A percentile compares a stretch with the other conserved stretches of the same genome.
Conservation (phyloP, 2,888 invertebrate species). For the Lycophotia porphyrea region DNA sequence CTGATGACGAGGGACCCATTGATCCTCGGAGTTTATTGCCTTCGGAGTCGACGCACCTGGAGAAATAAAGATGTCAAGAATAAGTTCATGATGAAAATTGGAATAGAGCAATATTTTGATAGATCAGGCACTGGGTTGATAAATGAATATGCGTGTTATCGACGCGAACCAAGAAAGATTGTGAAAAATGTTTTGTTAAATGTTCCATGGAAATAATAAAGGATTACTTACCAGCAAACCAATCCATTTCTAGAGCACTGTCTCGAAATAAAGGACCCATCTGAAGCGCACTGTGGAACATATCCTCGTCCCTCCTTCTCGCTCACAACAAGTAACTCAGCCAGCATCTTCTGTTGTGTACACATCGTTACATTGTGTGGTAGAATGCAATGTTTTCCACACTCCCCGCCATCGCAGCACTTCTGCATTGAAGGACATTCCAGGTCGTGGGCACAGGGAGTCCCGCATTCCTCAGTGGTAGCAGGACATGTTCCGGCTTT, state of each 20-base stretch:
- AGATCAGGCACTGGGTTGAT: neutral
- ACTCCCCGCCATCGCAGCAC: slow-evolving; percentile 94
- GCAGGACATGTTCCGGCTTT: slow-evolving; percentile 95
- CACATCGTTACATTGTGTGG: slow-evolving; percentile 95
- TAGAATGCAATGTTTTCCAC: slow-evolving; percentile 93
- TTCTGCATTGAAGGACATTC: slow-evolving; percentile 96
- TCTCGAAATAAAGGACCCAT: slow-evolving; percentile 93
- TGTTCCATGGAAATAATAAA: neutral
- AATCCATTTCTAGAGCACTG: slow-evolving; percentile 96
- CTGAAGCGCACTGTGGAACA: slow-evolving; percentile 94
- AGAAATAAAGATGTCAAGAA: neutral
- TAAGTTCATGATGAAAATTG: neutral
- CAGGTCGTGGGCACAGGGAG: slow-evolving; percentile 93
- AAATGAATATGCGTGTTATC: neutral
- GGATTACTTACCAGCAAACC: slow-evolving; percentile 93
- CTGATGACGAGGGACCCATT: slow-evolving; percentile 94
- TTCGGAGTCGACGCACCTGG: slow-evolving; percentile 93
- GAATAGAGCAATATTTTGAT: neutral
- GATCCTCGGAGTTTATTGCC: slow-evolving; percentile 94
- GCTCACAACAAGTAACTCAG: slow-evolving; percentile 94
- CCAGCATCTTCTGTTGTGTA: slow-evolving; percentile 94
- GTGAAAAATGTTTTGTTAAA: no score
- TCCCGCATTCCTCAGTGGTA: slow-evolving; percentile 90
- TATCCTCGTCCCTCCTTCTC: slow-evolving; percentile 96
- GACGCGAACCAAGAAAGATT: neutral